phyloP scores from a whole-genome alignment of 1,140 invertebrate genomes.

The Pinna nobilis region DNA sequence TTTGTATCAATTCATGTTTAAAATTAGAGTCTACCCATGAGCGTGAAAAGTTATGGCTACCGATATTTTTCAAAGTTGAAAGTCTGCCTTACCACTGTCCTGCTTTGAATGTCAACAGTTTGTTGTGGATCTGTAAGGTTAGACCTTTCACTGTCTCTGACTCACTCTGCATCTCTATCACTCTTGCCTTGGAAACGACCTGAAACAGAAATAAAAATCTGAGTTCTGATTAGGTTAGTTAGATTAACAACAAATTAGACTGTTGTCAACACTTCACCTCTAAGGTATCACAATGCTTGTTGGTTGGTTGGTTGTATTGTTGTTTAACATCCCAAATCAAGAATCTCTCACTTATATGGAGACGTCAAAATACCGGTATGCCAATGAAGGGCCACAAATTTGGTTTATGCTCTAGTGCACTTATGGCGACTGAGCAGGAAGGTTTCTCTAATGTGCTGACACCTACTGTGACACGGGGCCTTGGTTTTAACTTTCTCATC shows the following conservation, averaged over 20 bases:
- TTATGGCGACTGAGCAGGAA: too few species aligned
- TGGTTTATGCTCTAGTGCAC: too few species aligned
- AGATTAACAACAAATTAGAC: too few species aligned
- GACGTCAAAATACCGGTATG: neutral
- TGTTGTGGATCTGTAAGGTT: conserved; percentile 44
- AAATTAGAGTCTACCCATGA: too few species aligned
- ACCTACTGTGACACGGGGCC: too few species aligned
- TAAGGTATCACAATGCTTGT: neutral
- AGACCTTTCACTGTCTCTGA: conserved; percentile 55
- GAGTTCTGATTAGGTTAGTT: neutral
- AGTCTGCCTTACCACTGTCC: conserved; percentile 64
- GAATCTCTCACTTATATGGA: neutral
- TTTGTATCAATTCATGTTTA: too few species aligned
- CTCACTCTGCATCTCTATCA: conserved; percentile 43
- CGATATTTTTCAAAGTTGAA: too few species aligned
- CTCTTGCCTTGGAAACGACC: conserved; percentile 48
- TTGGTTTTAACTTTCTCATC: too few species aligned
- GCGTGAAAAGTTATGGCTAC: too few species aligned
- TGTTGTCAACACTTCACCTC: neutral
- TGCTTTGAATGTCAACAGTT: conserved; percentile 52
- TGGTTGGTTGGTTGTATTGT: neutral
- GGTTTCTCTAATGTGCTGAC: too few species aligned
- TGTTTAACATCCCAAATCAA: too few species aligned
- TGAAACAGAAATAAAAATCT: conserved; percentile 29
- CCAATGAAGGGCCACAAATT: neutral